phyloP scores from a whole-genome alignment of 2,797 vertebrate genomes.

The Pelobates cultripes region DNA sequence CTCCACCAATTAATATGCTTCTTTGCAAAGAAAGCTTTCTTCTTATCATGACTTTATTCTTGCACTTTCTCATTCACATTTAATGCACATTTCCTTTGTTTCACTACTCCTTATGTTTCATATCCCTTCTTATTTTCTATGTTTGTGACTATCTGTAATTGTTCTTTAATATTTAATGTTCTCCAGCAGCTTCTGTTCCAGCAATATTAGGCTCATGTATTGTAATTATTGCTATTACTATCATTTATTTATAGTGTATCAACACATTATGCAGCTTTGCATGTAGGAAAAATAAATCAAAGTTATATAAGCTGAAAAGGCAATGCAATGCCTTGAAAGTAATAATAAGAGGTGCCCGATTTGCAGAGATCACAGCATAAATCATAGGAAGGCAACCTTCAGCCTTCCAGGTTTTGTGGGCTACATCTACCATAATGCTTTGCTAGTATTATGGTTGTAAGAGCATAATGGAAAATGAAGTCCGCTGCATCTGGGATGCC shows the following conservation, averaged over 20 bases:
- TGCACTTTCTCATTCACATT: background rate
- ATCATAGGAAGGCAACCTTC: too few relatives aligned
- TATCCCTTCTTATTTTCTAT: background rate
- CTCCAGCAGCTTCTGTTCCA: background rate
- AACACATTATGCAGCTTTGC: background rate
- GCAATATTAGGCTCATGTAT: background rate
- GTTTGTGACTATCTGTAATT: background rate
- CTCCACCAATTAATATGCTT: background rate
- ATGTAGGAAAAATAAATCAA: background rate
- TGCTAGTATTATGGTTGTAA: too few relatives aligned
- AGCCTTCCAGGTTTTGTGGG: too few relatives aligned
- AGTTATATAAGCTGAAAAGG: too few relatives aligned
- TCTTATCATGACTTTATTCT: background rate
- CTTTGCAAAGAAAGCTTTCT: background rate
- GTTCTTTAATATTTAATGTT: background rate
- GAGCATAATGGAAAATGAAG: too few relatives aligned
- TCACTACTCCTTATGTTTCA: background rate
- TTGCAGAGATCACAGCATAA: too few relatives aligned
- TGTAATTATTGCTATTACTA: constrained; percentile 4
- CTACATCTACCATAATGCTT: too few relatives aligned
- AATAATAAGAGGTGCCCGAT: too few relatives aligned
- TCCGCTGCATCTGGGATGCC: too few relatives aligned
- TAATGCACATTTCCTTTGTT: background rate
- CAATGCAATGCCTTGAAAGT: too few relatives aligned
- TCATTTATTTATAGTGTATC: background rate